Evolutionary conservation across 2,797 vertebrate species (phyloP).

Genomic region (Crax fasciolata): DNA sequence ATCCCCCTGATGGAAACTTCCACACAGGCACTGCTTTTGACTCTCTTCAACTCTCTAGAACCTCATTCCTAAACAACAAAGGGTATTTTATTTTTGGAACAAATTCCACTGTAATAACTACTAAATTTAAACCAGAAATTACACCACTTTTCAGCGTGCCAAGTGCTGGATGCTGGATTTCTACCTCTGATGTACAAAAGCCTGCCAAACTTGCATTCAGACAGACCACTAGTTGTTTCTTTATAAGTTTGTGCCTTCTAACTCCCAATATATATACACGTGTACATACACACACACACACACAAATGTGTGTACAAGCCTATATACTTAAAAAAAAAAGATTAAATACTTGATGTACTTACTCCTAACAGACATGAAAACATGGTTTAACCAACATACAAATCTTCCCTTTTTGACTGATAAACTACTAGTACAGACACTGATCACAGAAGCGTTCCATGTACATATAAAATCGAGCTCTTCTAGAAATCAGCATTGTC

Average conservation of each 20-base stretch:
- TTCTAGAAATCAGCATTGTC: not conserved
- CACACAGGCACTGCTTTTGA: not conserved
- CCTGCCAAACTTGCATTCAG: not conserved
- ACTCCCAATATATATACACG: not conserved
- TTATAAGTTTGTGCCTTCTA: not conserved
- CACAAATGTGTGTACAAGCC: not conserved
- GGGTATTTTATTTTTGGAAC: not conserved
- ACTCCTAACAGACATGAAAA: not conserved
- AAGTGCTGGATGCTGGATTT: not conserved
- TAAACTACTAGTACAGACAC: not conserved
- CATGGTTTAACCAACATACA: not conserved
- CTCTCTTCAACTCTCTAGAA: not conserved
- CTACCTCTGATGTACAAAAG: not conserved
- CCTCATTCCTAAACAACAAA: not conserved
- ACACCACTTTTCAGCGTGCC: rapidly evolving
- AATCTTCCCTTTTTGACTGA: not conserved
- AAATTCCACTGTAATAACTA: not conserved
- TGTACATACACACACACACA: not conserved
- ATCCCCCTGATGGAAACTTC: not conserved
- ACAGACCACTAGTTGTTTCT: not conserved
- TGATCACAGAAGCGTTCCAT: not conserved
- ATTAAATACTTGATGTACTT: not conserved
- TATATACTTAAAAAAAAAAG: not conserved
- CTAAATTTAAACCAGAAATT: not conserved
- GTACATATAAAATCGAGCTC: not conserved